Evolutionary conservation across 2,113 vertebrate species (phyloP).

Genomic region (Cyanoramphus novaezelandiae): DNA sequence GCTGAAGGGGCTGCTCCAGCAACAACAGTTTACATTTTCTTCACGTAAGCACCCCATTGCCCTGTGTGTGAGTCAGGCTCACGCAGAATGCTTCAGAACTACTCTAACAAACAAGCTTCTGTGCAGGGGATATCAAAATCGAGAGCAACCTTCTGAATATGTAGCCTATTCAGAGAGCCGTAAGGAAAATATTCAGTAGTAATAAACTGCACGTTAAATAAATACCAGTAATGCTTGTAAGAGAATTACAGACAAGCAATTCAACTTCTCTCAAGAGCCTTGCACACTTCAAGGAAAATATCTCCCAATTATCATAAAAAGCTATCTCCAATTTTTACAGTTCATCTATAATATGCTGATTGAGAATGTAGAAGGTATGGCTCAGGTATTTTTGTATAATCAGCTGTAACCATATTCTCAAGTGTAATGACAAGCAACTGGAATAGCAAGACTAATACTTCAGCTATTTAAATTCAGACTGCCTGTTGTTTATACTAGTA

Average conservation of each 20-base stretch:
- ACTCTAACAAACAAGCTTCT: background rate
- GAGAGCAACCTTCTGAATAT: background rate
- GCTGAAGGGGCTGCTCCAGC: background rate
- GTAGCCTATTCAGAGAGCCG: background rate
- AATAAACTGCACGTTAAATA: conserved; percentile 72
- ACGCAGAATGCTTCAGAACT: background rate
- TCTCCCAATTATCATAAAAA: conserved; percentile 79
- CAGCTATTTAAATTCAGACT: conserved; percentile 73
- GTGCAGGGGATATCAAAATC: background rate
- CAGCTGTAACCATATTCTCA: conserved; percentile 67
- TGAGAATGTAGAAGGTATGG: conserved; percentile 71
- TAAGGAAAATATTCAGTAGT: conserved; percentile 52
- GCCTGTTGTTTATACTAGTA: conserved; percentile 68
- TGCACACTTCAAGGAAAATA: conserved; percentile 74
- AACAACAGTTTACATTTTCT: background rate
- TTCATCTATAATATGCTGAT: conserved; percentile 74
- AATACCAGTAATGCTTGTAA: conserved; percentile 73
- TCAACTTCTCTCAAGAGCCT: conserved; percentile 67
- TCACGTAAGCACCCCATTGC: background rate
- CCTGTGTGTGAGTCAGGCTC: background rate
- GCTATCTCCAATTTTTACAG: conserved; percentile 73
- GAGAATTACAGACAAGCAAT: conserved; percentile 76
- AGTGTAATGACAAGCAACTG: conserved; percentile 67
- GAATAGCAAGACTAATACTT: conserved; percentile 65
- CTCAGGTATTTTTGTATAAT: conserved; percentile 71